phyloP scores from a whole-genome alignment of 2,113 vertebrate species.

The Oncorhynchus nerka region DNA sequence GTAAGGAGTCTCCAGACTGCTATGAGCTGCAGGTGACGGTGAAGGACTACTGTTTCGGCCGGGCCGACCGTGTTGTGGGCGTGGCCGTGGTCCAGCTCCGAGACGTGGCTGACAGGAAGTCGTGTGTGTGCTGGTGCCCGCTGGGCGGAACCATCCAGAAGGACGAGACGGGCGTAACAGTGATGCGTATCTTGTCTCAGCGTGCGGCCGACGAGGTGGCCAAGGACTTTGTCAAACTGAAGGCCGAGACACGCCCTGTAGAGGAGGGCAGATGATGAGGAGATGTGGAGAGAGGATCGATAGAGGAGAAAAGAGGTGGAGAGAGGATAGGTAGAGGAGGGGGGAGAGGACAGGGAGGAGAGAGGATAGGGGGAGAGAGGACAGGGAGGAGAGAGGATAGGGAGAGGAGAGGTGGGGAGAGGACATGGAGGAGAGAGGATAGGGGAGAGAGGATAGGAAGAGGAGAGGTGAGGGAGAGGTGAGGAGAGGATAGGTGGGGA shows the following conservation, averaged over 20 bases:
- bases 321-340: neutral
- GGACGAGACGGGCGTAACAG: conserved; percentile 90
- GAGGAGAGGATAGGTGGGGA: too few relatives aligned
- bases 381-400: neutral
- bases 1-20: conserved; percentile 85
- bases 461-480: too few relatives aligned
- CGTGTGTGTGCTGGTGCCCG: conserved; percentile 95
- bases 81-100: conserved; percentile 89
- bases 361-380: too few relatives aligned
- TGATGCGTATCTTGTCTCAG: conserved; percentile 92
- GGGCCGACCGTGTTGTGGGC: conserved; percentile 90
- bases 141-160: conserved; percentile 83
- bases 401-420: neutral
- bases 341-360: neutral
- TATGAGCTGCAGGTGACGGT: conserved; percentile 94
- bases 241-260: conserved; percentile 85
- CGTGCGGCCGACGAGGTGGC: conserved; percentile 92
- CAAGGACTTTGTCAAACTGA: conserved; percentile 93
- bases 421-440: neutral
- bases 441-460: neutral
- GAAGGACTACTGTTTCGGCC: conserved; percentile 98
- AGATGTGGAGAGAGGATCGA: neutral
- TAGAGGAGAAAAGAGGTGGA: neutral
- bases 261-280: conserved; percentile 88
- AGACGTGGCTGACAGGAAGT: conserved; percentile 86